Conservation (phyloP, 92 coral and sea anemone genomes). For the Hydrozoanthus gracilis region DNA sequence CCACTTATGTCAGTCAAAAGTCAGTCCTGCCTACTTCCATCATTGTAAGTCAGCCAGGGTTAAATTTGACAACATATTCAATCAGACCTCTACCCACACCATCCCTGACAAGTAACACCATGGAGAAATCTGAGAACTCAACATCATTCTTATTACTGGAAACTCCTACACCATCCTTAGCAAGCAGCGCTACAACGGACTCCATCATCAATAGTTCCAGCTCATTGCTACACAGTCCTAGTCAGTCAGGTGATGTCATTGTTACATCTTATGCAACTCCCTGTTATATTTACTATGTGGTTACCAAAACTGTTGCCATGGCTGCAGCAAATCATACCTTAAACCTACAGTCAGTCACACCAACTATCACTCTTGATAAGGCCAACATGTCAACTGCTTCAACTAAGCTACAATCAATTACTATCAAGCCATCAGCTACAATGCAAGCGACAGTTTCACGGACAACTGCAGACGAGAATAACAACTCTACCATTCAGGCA, state of each 20-base stretch:
- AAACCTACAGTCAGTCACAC: conserved; percentile 42
- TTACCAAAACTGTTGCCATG: conserved; percentile 70
- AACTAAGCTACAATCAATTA: conserved; percentile 46
- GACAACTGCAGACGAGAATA: neutral
- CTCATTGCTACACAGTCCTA: neutral
- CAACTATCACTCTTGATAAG: conserved; percentile 56
- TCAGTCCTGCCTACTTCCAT: neutral
- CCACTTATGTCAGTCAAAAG: neutral
- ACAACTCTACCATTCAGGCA: neutral
- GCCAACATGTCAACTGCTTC: conserved; percentile 33
- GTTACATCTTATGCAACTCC: conserved; percentile 72
- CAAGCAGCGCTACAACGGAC: neutral
- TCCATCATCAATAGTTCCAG: neutral
- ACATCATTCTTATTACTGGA: neutral
- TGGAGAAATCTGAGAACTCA: neutral
- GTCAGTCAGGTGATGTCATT: conserved; percentile 42
- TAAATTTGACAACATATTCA: neutral
- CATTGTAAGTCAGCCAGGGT: neutral
- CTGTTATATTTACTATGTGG: conserved; percentile 82
- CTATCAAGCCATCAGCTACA: conserved; percentile 48
- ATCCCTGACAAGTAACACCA: neutral
- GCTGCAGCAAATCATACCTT: conserved; percentile 62
- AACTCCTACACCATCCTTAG: neutral
- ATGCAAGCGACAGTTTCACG: conserved; percentile 21
- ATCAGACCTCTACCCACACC: neutral